Evolutionary conservation across 64 coral and sea anemone genomes (phyloP).

Genomic region (Porites australiensis): DNA sequence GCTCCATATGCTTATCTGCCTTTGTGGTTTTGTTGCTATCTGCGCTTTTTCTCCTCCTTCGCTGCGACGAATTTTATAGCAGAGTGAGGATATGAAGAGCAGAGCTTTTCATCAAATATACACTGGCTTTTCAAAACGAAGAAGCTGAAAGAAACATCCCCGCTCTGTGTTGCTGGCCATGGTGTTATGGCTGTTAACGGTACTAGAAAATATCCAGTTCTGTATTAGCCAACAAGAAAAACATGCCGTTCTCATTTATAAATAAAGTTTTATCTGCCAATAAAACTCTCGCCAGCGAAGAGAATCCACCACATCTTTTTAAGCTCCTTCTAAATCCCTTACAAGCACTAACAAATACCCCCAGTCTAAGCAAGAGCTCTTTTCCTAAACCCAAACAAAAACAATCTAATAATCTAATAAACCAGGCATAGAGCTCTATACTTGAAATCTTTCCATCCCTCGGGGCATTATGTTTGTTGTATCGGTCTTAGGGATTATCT

Average conservation of each 20-base stretch:
- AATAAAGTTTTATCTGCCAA: not conserved
- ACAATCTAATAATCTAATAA: no score
- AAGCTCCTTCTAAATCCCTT: no score
- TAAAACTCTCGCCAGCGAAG: no score
- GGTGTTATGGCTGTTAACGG: not conserved
- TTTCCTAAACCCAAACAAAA: no score
- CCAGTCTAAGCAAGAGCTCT: no score
- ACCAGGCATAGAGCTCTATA: not conserved
- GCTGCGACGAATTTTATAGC: not conserved
- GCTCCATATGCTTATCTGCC: constrained; percentile 70
- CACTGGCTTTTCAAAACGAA: not conserved
- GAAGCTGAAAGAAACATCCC: not conserved
- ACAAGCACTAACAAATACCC: no score
- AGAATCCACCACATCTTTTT: no score
- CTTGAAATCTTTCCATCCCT: not conserved
- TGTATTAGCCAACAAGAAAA: not conserved
- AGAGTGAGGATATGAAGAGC: not conserved
- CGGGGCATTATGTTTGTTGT: not conserved
- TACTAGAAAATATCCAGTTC: no score
- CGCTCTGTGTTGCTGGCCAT: not conserved
- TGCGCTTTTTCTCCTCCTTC: not conserved
- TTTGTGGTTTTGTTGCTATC: constrained; percentile 58
- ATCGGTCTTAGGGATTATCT: not conserved
- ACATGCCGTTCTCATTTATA: not conserved
- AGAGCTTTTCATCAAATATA: not conserved